phyloP scores from a whole-genome alignment of 1,140 invertebrate genomes.

The Neodiprion fabricii region DNA sequence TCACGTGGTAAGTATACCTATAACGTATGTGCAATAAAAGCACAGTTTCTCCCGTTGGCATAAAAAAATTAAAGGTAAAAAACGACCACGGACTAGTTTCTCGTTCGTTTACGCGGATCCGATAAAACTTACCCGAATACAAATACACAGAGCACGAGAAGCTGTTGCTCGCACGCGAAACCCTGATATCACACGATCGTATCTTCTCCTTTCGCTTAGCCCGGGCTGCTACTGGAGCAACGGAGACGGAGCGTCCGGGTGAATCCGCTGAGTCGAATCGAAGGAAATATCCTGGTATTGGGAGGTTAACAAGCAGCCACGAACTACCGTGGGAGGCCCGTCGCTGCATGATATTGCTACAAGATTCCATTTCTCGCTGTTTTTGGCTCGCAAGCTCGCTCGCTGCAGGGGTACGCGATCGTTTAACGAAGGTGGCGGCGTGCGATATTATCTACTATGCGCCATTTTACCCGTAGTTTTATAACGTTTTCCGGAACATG shows the following conservation, averaged over 20 bases:
- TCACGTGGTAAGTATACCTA: no score
- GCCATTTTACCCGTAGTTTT: neutral
- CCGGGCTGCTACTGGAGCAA: neutral
- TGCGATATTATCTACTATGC: slow-evolving; percentile 43
- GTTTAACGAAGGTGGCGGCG: slow-evolving; percentile 39
- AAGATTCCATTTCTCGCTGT: slow-evolving; percentile 32
- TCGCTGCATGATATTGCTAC: slow-evolving; percentile 30
- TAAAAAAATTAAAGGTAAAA: no score
- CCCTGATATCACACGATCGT: neutral
- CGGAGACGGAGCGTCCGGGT: neutral
- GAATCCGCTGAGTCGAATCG: neutral
- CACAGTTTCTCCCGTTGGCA: no score
- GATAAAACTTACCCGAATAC: neutral
- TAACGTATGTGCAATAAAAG: no score
- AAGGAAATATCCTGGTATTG: neutral
- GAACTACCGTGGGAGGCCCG: slow-evolving; percentile 23
- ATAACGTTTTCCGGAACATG: no score
- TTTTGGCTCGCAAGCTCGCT: slow-evolving; percentile 37
- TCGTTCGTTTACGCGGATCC: slow-evolving; percentile 1
- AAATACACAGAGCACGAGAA: neutral
- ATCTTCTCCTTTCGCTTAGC: neutral
- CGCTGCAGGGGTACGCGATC: slow-evolving; percentile 31
- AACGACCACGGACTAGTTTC: neutral
- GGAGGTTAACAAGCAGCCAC: slow-evolving; percentile 2
- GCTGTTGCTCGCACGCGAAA: slow-evolving; percentile 2